Base-by-base conservation (phyloP, 2,113 vertebrate species). In the Spea bombifrons region DNA sequence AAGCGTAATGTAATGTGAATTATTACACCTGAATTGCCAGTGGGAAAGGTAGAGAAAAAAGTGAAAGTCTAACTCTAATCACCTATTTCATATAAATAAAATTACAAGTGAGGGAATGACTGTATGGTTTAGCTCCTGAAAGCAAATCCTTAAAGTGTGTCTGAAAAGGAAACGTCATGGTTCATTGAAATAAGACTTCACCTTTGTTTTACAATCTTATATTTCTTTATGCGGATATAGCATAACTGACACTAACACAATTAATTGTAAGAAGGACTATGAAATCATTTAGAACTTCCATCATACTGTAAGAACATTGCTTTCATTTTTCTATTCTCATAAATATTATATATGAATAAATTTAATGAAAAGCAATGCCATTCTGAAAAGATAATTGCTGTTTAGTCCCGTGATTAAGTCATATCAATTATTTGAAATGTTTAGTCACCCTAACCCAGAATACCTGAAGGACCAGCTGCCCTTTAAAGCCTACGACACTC, bases 11-110 rank as follows among this genome's bases (percentile, higher is more conserved):
- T n/a, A 30, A 30, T n/a, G 59, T 61, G 59, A 61, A 61, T 13
- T n/a, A 61, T 61, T 61, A n/a, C 59, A 61, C 59, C 59, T 61
- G 15, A 12, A 12, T 61, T n/a, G 59, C 59, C 59, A 61, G 15
- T 61, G 15, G 59, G 30, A 30, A 30, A 30, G 30, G 30, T 30
- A 30, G 30, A 30, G 30, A 30, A 30, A 30, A 30, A 30, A 61
- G 15, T 61, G 15, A 61, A 61, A 61, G 10, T 8, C 15, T 61
- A n/a, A 1, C 9, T 10, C 15, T 61, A 5, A 30, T 30, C 30
- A n/a, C 59, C 59, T 61, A 61, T 13, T 61, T 13, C 9, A 61
- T 61, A 61, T 61, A 61, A 61, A 61, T 61, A 61, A 61, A 61
- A 13, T 5, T n/a, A 5, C 15, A 61, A 12, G 5, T 13, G 15